phyloP scores from a whole-genome alignment of 2,888 invertebrate genomes.

The Euplexia lucipara region DNA sequence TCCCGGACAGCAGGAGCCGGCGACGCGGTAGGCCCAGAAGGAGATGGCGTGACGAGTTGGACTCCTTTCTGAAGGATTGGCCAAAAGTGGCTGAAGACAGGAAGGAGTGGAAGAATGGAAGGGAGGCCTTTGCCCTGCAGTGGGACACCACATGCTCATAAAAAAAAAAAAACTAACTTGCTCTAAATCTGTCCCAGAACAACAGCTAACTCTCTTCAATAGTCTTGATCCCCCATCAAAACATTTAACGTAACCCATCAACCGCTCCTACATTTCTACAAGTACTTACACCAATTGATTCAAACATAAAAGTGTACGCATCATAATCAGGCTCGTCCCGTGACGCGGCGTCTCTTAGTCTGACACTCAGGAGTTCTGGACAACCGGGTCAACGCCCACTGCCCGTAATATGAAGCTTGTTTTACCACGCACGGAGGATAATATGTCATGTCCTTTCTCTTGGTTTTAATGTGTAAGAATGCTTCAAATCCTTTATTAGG shows the following conservation, averaged over 20 bases:
- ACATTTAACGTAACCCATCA: conserved; percentile 22
- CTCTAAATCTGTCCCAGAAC: not conserved
- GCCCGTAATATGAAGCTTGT: conserved; percentile 69
- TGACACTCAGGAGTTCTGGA: conserved; percentile 60
- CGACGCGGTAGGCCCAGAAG: too few species aligned
- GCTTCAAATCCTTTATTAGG: conserved; percentile 7
- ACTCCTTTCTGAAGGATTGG: too few species aligned
- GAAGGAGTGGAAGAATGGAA: too few species aligned
- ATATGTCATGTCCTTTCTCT: conserved; percentile 23
- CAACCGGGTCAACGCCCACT: conserved; percentile 81
- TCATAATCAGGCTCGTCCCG: conserved; percentile 25
- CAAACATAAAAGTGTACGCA: conserved; percentile 46
- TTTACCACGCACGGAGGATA: conserved; percentile 16
- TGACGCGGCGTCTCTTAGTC: conserved; percentile 76
- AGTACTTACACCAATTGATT: conserved; percentile 38
- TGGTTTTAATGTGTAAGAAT: conserved; percentile 11
- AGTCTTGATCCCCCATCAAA: conserved; percentile 36
- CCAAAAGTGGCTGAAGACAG: too few species aligned
- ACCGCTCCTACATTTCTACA: conserved; percentile 30
- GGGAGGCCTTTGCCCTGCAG: too few species aligned
- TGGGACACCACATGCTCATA: too few species aligned
- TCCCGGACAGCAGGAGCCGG: too few species aligned
- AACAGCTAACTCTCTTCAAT: conserved; percentile 6
- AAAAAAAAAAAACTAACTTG: not conserved
- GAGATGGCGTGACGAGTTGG: too few species aligned